Base-by-base conservation (phyloP, 2,888 invertebrate genomes). In the Athalia rosae region DNA sequence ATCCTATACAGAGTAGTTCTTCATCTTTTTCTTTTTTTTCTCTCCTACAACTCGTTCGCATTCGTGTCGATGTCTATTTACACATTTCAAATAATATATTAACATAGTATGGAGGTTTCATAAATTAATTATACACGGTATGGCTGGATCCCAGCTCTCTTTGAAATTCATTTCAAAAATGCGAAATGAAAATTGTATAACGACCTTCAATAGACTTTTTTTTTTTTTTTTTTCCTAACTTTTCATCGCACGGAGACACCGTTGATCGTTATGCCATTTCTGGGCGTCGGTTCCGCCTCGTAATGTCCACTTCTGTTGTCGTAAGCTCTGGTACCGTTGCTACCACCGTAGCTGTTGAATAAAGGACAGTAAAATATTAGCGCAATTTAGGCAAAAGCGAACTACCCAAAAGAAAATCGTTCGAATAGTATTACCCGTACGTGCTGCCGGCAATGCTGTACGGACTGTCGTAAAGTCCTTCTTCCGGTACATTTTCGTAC, bases 211-310 rank as follows among this genome's bases (percentile, higher is more conserved):
- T 1, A 7, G 53, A 53, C 4, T 53, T 53, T 53, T 53, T 50
- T 3, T 53, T 53, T 4, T 4, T 3, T 9, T 9, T 11, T 53
- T 9, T 53, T 8, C 28, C 28, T 28, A 28, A n/a, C n/a, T 11
- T 48, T 61, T 90, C 92, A 96, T 91, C 96, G 94, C 71, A 97
- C 96, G 58, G 96, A 94, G 66, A 97, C 96, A 7, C 97, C 97
- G 87, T 97, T 97, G 84, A 97, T 97, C 63, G 97, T 97, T 84
- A 97, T 95, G 41, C 93, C 93, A 67, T 93, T 93, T 79, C 91
- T 91, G 56, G 92, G 90, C 0, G 92, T 89, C 8, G 95, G 95
- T 83, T 95, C 95, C 0, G 95, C 94, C 79, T 94, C 94, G 87
- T 94, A 94, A 64, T 90, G 89, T 76, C 89, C 87, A 7, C 89